Evolutionary conservation across 2,113 vertebrate genomes (phyloP).

Genomic region (Ochotona curzoniae): DNA sequence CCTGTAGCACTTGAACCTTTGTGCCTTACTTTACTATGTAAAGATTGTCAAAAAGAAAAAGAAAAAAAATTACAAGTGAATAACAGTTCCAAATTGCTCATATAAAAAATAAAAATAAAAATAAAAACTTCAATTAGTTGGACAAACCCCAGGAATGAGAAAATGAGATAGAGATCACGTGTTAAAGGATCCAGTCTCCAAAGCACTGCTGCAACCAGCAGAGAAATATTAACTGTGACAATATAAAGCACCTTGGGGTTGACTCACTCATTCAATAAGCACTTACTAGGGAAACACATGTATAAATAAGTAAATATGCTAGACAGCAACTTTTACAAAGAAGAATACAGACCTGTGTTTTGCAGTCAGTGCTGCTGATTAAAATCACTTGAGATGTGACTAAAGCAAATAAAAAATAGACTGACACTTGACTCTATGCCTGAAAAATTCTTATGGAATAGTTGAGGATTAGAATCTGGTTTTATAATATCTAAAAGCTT

Average conservation of each 20-base stretch:
- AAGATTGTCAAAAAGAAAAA: no score
- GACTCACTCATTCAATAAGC: neutral
- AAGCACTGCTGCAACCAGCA: neutral
- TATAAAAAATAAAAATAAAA: neutral
- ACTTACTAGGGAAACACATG: neutral
- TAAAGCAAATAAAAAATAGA: no score
- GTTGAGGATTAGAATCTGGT: neutral
- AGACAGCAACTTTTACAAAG: neutral
- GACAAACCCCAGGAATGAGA: slow-evolving; percentile 17
- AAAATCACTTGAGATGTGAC: neutral
- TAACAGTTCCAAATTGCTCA: no score
- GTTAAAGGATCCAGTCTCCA: neutral
- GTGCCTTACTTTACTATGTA: no score
- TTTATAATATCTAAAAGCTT: neutral
- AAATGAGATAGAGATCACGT: neutral
- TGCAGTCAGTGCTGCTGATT: neutral
- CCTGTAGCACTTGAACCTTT: no score
- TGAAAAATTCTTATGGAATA: neutral
- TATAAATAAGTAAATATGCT: neutral
- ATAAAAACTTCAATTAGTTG: slow-evolving; percentile 4
- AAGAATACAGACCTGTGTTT: neutral
- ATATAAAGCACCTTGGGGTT: neutral
- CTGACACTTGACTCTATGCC: neutral
- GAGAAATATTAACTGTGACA: neutral
- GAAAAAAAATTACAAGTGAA: slow-evolving; percentile 2